phyloP scores from a whole-genome alignment of 2,113 vertebrate species.

The Corythornis madagascariensis region DNA sequence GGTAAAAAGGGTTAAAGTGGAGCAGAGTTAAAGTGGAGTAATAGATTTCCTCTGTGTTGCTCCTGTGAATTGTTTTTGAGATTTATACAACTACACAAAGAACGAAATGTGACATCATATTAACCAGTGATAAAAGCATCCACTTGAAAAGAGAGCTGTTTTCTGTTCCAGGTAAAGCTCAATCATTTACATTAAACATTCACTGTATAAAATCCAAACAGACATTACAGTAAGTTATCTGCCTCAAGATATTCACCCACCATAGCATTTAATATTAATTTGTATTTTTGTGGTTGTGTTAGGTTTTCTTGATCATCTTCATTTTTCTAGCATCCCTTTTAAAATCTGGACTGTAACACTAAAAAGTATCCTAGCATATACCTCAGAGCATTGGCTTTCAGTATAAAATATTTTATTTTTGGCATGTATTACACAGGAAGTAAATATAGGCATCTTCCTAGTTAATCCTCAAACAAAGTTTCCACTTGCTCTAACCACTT shows the following conservation, averaged over 20 bases:
- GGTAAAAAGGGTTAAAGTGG: neutral
- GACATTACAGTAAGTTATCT: neutral
- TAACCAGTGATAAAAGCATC: neutral
- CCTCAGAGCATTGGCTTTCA: neutral
- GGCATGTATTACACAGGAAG: neutral
- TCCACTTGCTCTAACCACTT: neutral
- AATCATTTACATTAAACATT: neutral
- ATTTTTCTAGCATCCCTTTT: neutral
- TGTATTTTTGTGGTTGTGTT: neutral
- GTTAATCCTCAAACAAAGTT: neutral
- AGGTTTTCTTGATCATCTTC: neutral
- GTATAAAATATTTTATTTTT: neutral
- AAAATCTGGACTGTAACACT: neutral
- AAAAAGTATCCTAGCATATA: neutral
- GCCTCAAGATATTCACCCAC: neutral
- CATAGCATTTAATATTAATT: neutral
- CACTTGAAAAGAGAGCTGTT: neutral
- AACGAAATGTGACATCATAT: neutral
- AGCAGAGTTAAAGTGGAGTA: neutral
- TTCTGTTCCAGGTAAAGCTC: neutral
- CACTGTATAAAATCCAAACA: neutral
- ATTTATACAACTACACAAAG: neutral
- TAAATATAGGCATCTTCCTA: neutral
- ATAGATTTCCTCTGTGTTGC: neutral
- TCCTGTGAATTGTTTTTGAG: neutral